Evolutionary conservation across 2,797 vertebrate species (phyloP).

Genomic region (Nyctalus aviator): DNA sequence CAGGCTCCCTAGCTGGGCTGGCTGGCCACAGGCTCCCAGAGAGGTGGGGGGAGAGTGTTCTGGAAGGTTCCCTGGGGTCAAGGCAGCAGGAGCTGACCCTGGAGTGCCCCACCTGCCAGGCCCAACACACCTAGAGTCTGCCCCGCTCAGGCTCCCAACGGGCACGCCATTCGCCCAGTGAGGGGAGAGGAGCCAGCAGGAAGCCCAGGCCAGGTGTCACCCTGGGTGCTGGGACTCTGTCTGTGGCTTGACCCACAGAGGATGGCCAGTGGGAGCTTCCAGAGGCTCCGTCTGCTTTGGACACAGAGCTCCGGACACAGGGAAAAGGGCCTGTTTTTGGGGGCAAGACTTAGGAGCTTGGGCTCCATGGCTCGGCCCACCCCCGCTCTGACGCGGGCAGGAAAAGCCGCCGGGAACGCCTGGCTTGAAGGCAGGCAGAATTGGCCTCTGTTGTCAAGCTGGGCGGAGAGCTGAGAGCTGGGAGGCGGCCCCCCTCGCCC

Average conservation of each 20-base stretch:
- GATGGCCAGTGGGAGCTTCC: not conserved
- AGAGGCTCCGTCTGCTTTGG: not conserved
- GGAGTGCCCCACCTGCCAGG: slow-evolving; percentile 80
- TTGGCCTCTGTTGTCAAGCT: not conserved
- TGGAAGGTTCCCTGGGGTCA: not conserved
- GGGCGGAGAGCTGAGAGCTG: not conserved
- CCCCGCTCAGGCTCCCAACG: slow-evolving; percentile 75
- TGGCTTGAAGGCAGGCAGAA: slow-evolving; percentile 44
- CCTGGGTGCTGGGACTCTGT: not conserved
- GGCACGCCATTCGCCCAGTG: not conserved
- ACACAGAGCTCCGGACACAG: not conserved
- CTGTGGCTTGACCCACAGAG: not conserved
- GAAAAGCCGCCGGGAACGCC: slow-evolving; percentile 52
- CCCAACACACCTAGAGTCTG: slow-evolving; percentile 49
- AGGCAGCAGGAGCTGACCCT: not conserved
- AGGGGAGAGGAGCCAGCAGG: not conserved
- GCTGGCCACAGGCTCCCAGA: slow-evolving; percentile 83
- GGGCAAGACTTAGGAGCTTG: not conserved
- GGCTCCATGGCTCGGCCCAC: not conserved
- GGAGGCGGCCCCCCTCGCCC: not conserved
- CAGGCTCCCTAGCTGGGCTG: not conserved
- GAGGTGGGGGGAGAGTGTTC: slow-evolving; percentile 83
- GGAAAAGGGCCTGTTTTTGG: slow-evolving; percentile 72
- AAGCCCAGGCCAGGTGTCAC: slow-evolving; percentile 56
- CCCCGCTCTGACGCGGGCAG: not conserved